Evolutionary conservation across 2,113 vertebrate species (phyloP).

Genomic region (Mirounga angustirostris): DNA sequence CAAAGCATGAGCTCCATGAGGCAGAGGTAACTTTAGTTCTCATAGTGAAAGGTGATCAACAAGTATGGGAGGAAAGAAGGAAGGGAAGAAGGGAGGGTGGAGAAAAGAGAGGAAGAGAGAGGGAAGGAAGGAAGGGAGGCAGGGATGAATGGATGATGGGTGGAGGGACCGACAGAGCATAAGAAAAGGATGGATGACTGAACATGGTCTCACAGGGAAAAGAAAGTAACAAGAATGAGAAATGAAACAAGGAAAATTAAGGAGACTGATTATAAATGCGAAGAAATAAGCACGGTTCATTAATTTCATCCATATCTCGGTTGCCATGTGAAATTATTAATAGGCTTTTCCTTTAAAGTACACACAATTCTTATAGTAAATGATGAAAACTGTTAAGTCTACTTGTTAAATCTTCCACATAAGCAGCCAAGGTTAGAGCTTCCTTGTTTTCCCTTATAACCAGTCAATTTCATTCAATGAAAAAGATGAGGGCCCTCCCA

Average conservation of each 20-base stretch:
- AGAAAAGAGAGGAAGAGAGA: neutral
- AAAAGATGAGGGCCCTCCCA: neutral
- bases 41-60: neutral
- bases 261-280: neutral
- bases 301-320: slow-evolving; percentile 24
- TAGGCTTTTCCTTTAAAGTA: neutral
- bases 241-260: slow-evolving; percentile 12
- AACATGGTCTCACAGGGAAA: neutral
- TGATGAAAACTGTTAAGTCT: neutral
- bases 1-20: neutral
- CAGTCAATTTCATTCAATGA: neutral
- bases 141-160: too few relatives aligned
- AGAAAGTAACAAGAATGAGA: slow-evolving; percentile 18
- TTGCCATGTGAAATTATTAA: neutral
- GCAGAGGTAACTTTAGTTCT: neutral
- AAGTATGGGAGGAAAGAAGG: neutral
- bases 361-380: neutral
- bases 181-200: neutral
- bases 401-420: neutral
- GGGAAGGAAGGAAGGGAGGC: neutral
- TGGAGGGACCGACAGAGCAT: neutral
- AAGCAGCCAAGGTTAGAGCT: neutral
- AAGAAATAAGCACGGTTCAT: slow-evolving; percentile 51
- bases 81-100: neutral
- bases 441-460: neutral